Base-by-base conservation (phyloP, 1,140 invertebrate genomes). In the Drosophila nasuta region DNA sequence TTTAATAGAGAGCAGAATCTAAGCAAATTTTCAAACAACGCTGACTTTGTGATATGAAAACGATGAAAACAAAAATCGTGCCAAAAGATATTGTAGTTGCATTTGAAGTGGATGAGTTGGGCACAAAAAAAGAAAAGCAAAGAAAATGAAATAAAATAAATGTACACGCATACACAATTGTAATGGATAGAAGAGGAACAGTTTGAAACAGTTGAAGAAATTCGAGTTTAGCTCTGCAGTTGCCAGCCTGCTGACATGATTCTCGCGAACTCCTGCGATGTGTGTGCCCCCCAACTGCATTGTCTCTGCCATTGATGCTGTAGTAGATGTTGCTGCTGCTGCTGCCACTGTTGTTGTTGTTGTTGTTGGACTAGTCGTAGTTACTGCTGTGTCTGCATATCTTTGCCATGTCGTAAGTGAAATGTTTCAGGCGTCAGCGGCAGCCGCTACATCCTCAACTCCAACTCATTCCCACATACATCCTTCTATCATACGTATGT, bases 381-480 rank as follows among this genome's bases (percentile, higher is more conserved):
- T 28, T 66, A 49, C 48, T 62, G 25, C 62, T 75, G 56, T 43
- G 25, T 41, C 46, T 76, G 77, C 73, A 70, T 87, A 88, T 82
- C 83, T 88, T 78, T 72, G 85, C 58, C 66, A 78, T 75, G 85
- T 87, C 74, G 70, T 72, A 88, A 79, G 83, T 87, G 71, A 79
- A 87, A 88, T 87, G 77, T 87, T 87, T 75, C 77, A 81, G 82
- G 83, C 83, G 83, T 87, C 83, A 87, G 57, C 67, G 73, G 77
- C 83, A 88, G 83, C 77, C 69, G 56, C 73, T 56, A 52, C 79
- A 82, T 60, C 51, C 73, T 28, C 54, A 54, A 41, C 46, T 20
- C 20, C 51, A 66, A 46, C 41, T 30, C 58, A 15, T 56, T 13
- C 62, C 30, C 45, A 48, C 35, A 10, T 38, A 38, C 15, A 11